Conservation (phyloP, 2,113 vertebrate genomes). For the Micronycteris hirsuta region DNA sequence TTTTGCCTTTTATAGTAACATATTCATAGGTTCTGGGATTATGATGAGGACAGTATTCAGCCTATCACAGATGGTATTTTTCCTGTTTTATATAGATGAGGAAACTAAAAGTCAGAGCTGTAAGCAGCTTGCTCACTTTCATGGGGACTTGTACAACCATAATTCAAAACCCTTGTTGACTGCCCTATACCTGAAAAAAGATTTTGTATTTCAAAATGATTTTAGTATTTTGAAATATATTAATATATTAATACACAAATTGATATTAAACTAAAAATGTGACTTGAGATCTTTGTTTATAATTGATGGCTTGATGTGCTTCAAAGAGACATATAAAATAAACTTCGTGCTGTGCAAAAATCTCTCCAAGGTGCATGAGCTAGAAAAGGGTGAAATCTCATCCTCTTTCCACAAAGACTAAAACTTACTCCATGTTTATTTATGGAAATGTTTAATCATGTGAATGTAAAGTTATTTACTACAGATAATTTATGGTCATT, state of each 20-base stretch:
- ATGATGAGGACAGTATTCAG: neutral
- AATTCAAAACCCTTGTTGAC: neutral
- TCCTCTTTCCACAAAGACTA: neutral
- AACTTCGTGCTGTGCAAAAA: neutral
- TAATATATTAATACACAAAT: neutral
- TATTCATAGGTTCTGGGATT: neutral
- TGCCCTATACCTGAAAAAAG: neutral
- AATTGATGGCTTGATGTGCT: neutral
- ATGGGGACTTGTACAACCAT: neutral
- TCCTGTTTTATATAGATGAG: neutral
- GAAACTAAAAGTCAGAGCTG: neutral
- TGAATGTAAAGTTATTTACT: neutral
- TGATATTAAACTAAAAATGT: neutral
- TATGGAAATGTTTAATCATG: neutral
- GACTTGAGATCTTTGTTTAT: neutral
- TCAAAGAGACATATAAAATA: neutral
- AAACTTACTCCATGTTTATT: neutral
- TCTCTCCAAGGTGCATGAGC: neutral
- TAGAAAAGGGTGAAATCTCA: neutral
- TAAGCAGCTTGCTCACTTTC: neutral
- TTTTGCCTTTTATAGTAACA: neutral
- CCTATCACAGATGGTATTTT: neutral
- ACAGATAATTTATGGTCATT: neutral
- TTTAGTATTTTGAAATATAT: constrained; percentile 27
- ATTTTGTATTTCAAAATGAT: neutral